Evolutionary conservation across 2,888 invertebrate species (phyloP).

Genomic region (Synergus japonicus): DNA sequence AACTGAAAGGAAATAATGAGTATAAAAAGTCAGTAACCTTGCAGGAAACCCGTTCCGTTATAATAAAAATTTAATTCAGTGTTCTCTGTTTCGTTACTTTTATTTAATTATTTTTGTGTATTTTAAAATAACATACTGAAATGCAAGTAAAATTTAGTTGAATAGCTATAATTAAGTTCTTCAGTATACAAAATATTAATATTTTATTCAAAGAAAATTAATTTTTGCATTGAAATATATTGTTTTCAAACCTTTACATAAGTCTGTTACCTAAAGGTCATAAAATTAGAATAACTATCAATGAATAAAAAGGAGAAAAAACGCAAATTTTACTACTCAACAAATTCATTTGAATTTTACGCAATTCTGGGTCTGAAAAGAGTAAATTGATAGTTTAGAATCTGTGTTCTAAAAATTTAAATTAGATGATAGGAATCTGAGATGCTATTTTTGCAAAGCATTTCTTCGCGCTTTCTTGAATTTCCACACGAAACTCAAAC

Average conservation of each 20-base stretch:
- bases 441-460: conserved; percentile 43
- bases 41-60: conserved; percentile 11
- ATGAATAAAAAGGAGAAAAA: background rate
- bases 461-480: conserved; percentile 47
- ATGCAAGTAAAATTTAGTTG: no score
- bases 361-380: background rate
- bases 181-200: no score
- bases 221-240: background rate
- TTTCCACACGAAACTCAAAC: conserved; percentile 40
- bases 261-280: background rate
- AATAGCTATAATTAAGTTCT: no score
- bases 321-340: background rate
- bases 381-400: background rate
- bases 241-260: background rate
- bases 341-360: conserved; percentile 6
- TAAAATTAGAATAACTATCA: background rate
- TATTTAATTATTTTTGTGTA: no score
- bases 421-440: conserved; percentile 50
- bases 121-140: no score
- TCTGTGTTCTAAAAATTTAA: conserved; percentile 43
- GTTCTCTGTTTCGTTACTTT: background rate
- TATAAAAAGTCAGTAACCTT: conserved; percentile 2
- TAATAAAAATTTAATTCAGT: background rate
- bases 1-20: conserved; percentile 34
- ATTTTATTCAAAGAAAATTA: background rate